Conservation (phyloP, 2,797 vertebrate genomes). For the Takifugu ocellatus region DNA sequence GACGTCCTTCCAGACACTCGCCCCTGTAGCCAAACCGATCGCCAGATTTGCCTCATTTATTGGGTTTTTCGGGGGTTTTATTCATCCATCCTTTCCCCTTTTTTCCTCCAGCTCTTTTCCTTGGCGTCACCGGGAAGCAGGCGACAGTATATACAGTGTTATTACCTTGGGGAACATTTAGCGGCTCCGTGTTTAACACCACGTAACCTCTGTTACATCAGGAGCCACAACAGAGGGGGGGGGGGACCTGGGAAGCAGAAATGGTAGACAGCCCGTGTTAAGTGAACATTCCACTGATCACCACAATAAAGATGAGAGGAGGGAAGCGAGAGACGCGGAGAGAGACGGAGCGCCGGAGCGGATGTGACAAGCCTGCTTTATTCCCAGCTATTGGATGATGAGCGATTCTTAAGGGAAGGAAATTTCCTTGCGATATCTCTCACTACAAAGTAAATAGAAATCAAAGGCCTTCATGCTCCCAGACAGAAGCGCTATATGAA, state of each 20-base stretch:
- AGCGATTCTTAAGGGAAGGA: constrained; percentile 69
- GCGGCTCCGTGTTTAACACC: constrained; percentile 78
- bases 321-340: constrained; percentile 8
- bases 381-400: constrained; percentile 73
- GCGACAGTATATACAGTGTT: constrained; percentile 63
- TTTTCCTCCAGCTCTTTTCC: constrained; percentile 28
- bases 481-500: constrained; percentile 66
- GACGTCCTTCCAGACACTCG: too few relatives aligned
- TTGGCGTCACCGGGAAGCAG: constrained; percentile 34
- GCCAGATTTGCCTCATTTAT: background rate
- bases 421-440: constrained; percentile 73
- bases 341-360: constrained; percentile 33
- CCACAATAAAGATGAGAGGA: constrained; percentile 61
- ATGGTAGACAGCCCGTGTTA: constrained; percentile 62
- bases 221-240: constrained; percentile 55
- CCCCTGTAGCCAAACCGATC: too few relatives aligned
- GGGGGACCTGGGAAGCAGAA: constrained; percentile 66
- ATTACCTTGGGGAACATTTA: constrained; percentile 78
- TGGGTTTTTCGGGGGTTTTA: background rate
- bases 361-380: constrained; percentile 58
- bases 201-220: constrained; percentile 72
- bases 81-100: background rate
- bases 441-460: constrained; percentile 78
- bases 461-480: constrained; percentile 69
- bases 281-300: constrained; percentile 67